Evolutionary conservation across 2,888 invertebrate species (phyloP), one percentile per base, ranked within the genome.

Genomic region (Tineola bisselliella): DNA sequence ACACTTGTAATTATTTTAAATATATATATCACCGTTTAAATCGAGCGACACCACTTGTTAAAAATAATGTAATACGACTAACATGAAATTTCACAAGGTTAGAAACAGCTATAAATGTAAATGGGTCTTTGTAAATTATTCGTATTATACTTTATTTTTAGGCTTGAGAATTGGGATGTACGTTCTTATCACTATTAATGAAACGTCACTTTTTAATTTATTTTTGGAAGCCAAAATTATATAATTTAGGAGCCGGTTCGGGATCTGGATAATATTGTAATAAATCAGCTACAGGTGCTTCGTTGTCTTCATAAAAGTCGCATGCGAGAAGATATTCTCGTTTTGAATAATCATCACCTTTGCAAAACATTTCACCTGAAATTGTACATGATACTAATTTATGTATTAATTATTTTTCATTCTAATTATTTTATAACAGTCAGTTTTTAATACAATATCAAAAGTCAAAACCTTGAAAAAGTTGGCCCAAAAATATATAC

Each of bases 231-330:
- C 48, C 30, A 33, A 58, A 58, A 19, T 15, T n/a, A 64, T 74
- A 81, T 38, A 81, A 63, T 70, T 79, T 83, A 0, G 84, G 77
- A 73, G 84, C 84, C 6, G 81, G 81, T 63, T 86, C 86, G 0
- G 84, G 81, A 65, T 86, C 84, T 2, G 84, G 83, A 67, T 87
- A 87, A 62, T 86, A 87, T 61, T 86, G 86, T 15, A 87, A 69
- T 62, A 87, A 68, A 69, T 86, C 84, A 2, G 87, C 87, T 1
- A 86, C 84, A 6, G 86, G 86, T 4, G 84, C 72, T 66, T 87
- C 87, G 68, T 87, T 86, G 58, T 87, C 87, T 70, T 87, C 86
- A 63, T 84, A 87, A 67, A 87, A 87, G 61, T 87, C 87, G 67
- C 87, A 87, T 1, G 86, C 87, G 18, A 87, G 66, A 54, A 87